Conservation (phyloP, 2,888 invertebrate genomes). For the Conchocele bisecta region DNA sequence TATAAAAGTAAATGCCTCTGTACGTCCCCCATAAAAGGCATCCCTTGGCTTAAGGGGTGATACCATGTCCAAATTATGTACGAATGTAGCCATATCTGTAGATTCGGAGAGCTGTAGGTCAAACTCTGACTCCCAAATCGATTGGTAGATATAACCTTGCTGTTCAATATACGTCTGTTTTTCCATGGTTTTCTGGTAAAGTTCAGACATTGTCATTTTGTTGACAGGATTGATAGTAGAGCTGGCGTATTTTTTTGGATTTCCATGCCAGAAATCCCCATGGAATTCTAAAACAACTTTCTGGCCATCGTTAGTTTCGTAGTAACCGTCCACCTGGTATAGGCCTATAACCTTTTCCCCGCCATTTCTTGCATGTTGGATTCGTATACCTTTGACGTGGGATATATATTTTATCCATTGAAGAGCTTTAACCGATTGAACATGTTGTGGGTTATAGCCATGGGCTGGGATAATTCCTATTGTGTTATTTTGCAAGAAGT, state of each 20-base stretch:
- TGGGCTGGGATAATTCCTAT: constrained; percentile 46
- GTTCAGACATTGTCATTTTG: constrained; percentile 17
- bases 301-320: constrained; percentile 11
- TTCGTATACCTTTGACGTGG: background rate
- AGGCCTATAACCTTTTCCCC: constrained; percentile 32
- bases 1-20: too few relatives aligned
- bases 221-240: constrained; percentile 13
- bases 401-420: constrained; percentile 32
- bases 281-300: constrained; percentile 21
- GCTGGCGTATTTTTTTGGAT: constrained; percentile 12
- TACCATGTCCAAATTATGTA: too few relatives aligned
- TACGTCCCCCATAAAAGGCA: too few relatives aligned
- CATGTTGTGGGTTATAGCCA: constrained; percentile 32
- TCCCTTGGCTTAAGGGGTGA: too few relatives aligned
- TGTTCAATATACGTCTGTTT: too few relatives aligned
- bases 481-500: constrained; percentile 7
- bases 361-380: constrained; percentile 23
- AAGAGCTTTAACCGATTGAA: constrained; percentile 40
- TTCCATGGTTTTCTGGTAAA: too few relatives aligned
- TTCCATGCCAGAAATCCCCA: constrained; percentile 27
- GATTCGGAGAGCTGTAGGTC: too few relatives aligned
- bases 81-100: too few relatives aligned
- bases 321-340: constrained; percentile 38
- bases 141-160: too few relatives aligned
- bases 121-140: too few relatives aligned